Evolutionary conservation across 2,888 invertebrate genomes (phyloP).

Genomic region (Drosophila melanocephala): DNA sequence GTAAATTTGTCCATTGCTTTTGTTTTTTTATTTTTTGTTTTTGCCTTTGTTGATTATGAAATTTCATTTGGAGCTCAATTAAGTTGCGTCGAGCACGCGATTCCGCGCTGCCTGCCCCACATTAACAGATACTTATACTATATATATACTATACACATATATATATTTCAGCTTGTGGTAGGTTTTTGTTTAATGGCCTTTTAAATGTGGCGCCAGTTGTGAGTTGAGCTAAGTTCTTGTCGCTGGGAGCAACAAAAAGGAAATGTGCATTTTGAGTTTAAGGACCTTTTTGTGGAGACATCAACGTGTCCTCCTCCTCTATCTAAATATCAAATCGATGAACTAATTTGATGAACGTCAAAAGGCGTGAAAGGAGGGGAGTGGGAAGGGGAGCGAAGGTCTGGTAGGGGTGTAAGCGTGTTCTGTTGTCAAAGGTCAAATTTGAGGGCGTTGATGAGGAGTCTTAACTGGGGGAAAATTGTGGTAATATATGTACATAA

Average conservation of each 20-base stretch:
- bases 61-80: constrained; percentile 75
- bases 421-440: constrained; percentile 70
- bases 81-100: constrained; percentile 72
- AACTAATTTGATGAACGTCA: constrained; percentile 53
- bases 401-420: constrained; percentile 22
- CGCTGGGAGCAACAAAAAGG: constrained; percentile 1
- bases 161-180: constrained; percentile 44
- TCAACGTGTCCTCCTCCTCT: constrained; percentile 12
- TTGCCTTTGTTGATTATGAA: constrained; percentile 71
- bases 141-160: constrained; percentile 5
- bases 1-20: constrained; percentile 48
- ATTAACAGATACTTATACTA: constrained; percentile 35
- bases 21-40: constrained; percentile 14
- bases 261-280: constrained; percentile 60
- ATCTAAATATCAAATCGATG: constrained; percentile 47
- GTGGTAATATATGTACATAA: neutral
- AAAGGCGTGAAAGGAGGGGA: neutral
- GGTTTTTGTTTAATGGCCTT: constrained; percentile 58
- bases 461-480: constrained; percentile 18
- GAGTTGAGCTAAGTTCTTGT: constrained; percentile 15
- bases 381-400: neutral
- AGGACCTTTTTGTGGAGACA: constrained; percentile 51
- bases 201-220: constrained; percentile 54
- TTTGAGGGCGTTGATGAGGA: constrained; percentile 45
- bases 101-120: constrained; percentile 58